These are phyloP conservation scores for Onchidella celtica DNA, from an alignment of 2,888 invertebrate genomes.

Conservation along the genomic window DNA sequence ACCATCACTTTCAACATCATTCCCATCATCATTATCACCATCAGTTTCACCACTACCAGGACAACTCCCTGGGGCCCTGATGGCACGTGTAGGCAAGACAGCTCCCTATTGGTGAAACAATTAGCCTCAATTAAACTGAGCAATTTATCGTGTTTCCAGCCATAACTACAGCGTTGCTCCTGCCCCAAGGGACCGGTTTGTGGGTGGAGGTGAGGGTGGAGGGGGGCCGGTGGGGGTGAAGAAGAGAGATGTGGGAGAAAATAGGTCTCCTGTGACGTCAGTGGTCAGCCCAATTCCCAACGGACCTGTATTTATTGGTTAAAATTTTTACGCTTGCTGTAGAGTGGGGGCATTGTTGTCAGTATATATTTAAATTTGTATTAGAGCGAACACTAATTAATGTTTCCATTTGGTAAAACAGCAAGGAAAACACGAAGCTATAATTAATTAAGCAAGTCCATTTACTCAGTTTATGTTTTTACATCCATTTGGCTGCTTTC, in stretches of 20 bases:
- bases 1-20: not conserved
- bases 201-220: not conserved
- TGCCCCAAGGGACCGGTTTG: not conserved
- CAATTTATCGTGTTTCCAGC: not conserved
- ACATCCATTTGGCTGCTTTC: too few species aligned
- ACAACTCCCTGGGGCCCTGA: not conserved
- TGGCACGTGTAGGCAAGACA: constrained; percentile 22
- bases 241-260: constrained; percentile 11
- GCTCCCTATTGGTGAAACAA: not conserved
- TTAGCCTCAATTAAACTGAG: constrained; percentile 15
- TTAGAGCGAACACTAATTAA: too few species aligned
- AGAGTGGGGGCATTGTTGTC: too few species aligned
- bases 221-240: not conserved
- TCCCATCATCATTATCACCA: not conserved
- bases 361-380: too few species aligned
- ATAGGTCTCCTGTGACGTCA: not conserved
- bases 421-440: too few species aligned
- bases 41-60: not conserved
- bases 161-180: too few species aligned
- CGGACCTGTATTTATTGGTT: too few species aligned
- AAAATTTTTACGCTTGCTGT: too few species aligned
- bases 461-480: too few species aligned
- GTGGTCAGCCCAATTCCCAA: not conserved
- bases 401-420: too few species aligned
- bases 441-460: too few species aligned